Evolutionary conservation across 2,888 invertebrate genomes (phyloP).

Genomic region (Cephus runcator): DNA sequence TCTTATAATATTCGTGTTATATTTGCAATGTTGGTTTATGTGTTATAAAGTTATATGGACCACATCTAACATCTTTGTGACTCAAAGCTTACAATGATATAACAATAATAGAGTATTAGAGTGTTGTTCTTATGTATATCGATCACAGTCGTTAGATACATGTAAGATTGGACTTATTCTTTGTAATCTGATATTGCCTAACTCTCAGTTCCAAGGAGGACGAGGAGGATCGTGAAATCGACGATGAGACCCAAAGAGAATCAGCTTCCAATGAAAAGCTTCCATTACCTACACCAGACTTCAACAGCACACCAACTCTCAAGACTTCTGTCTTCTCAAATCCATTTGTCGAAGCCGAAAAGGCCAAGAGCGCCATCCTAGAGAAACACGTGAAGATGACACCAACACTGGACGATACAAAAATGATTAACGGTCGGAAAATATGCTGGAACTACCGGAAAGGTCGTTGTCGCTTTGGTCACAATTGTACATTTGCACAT

Average conservation of each 20-base stretch:
- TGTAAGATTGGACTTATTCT: conserved; percentile 49
- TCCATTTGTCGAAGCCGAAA: conserved; percentile 87
- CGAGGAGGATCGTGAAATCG: conserved; percentile 34
- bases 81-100: neutral
- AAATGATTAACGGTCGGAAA: conserved; percentile 86
- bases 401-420: conserved; percentile 73
- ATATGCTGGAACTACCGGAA: conserved; percentile 95
- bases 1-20: neutral
- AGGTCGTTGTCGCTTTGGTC: conserved; percentile 90
- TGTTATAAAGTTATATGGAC: neutral
- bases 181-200: conserved; percentile 63
- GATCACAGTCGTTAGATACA: conserved; percentile 5
- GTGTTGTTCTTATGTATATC: neutral
- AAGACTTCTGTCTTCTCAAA: conserved; percentile 87
- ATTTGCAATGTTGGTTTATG: neutral
- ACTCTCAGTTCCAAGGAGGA: conserved; percentile 61
- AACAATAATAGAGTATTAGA: neutral
- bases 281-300: conserved; percentile 73
- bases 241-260: conserved; percentile 29
- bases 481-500: conserved; percentile 92
- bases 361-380: conserved; percentile 85
- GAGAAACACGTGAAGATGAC: conserved; percentile 96
- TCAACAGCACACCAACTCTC: conserved; percentile 68
- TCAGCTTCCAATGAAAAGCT: conserved; percentile 57
- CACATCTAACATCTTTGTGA: neutral